A percentile compares a stretch with the other conserved stretches of the same genome.
Conservation (phyloP, 30 jellyfish, hydroid and myxozoan species). For the Nemopilema nomurai region DNA sequence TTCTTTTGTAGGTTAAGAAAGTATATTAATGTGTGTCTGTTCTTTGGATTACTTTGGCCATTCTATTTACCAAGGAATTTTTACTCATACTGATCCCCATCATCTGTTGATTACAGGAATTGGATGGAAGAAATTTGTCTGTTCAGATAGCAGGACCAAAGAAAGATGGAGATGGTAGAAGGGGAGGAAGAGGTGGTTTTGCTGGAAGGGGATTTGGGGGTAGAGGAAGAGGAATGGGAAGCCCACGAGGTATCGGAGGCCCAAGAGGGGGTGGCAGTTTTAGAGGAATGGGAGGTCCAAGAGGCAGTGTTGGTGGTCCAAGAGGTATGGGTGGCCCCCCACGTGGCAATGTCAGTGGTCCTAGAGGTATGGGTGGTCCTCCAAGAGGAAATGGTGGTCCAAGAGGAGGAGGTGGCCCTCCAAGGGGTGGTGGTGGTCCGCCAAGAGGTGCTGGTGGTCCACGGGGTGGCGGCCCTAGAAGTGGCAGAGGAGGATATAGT, state of each 20-base stretch:
- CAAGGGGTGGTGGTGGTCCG: conserved; percentile 39
- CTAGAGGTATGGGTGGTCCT: conserved; percentile 57
- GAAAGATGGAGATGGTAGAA: conserved; percentile 68
- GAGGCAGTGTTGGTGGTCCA: conserved; percentile 22
- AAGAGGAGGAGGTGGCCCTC: conserved; percentile 58
- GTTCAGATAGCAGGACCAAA: conserved; percentile 70
- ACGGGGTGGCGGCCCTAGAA: conserved; percentile 4
- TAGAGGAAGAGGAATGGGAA: conserved; percentile 58
- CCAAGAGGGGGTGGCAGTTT: conserved; percentile 66
- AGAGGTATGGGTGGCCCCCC: conserved; percentile 24
- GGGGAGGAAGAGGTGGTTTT: conserved; percentile 80
- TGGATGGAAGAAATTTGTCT: conserved; percentile 55
- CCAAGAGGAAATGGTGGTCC: conserved; percentile 60
- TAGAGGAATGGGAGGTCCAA: conserved; percentile 10
- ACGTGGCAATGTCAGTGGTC: conserved; percentile 44
- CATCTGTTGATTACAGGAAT: conserved; percentile 16
- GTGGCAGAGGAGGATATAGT: conserved; percentile 3
- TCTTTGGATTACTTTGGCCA: no score
- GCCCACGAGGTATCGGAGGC: conserved; percentile 60
- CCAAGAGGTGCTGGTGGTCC: neutral
- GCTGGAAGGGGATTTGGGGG: conserved; percentile 74
- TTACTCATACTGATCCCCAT: no score
- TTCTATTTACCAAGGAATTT: no score
- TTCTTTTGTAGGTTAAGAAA: no score
- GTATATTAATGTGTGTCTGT: no score